Evolutionary conservation across 2,113 vertebrate species (phyloP), one percentile per base, ranked within the genome.

Genomic region (Poicephalus gulielmi): DNA sequence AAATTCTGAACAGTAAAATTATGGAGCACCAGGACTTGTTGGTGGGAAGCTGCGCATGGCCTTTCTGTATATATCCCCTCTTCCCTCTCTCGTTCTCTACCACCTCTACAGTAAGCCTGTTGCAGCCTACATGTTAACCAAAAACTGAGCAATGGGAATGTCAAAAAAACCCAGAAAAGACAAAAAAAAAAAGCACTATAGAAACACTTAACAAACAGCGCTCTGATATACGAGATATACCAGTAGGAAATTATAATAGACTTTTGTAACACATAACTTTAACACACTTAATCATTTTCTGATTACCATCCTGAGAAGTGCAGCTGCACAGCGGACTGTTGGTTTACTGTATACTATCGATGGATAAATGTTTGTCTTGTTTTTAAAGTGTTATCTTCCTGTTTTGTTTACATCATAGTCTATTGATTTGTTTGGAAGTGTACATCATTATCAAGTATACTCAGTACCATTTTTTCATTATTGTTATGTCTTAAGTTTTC

Each of bases 61-160:
- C 98, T 98, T 98, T 99, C 95, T 98, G 98, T 93, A 95, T 95
- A 95, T 98, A 97, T 92, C 71, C 85, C 83, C 80, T 94, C 93
- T 68, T 97, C 97, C 94, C 92, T 94, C 92, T 98, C 46, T 98
- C 97, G 31, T 99, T 98, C 92, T 98, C 98, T 98, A 98, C 98
- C 87, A 98, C 98, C 90, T 98, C 98, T 97, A 98, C 99, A 98
- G 98, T 99, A 99, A 99, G 98, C 98, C 98, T 98, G 97, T 97
- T 98, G 97, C 98, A 98, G 98, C 98, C 98, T 98, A 98, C 97
- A 98, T 97, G 98, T 98, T 99, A 99, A 98, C 98, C 96, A 97
- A 98, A 98, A 98, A 97, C 96, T 97, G 97, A 98, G 97, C 95
- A 96, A 92, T 97, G 95, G 94, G 96, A 97, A 98, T 98, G 96